A percentile compares a stretch with the other conserved stretches of the same genome.
Conservation (phyloP, 2,888 invertebrate genomes). For the Papilio demoleus region DNA sequence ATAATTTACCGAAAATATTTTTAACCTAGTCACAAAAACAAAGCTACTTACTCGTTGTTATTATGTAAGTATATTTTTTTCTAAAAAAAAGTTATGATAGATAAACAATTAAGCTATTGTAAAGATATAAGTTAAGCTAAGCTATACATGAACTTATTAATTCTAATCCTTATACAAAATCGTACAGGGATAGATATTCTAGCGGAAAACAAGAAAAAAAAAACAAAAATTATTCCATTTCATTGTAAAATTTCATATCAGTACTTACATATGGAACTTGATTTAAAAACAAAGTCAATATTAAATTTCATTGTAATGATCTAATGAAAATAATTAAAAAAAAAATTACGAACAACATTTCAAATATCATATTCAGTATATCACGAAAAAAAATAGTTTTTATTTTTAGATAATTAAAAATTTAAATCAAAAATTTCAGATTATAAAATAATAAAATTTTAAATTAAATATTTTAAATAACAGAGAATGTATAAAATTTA, state of each 20-base stretch:
- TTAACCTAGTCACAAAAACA: constrained; percentile 45
- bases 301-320: not conserved
- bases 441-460: not conserved
- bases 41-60: constrained; percentile 41
- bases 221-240: not conserved
- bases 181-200: constrained; percentile 46
- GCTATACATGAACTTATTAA: constrained; percentile 35
- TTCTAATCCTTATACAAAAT: constrained; percentile 44
- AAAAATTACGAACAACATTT: not conserved
- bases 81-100: constrained; percentile 25
- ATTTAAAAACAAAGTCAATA: constrained; percentile 26
- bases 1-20: constrained; percentile 31
- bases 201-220: constrained; percentile 18
- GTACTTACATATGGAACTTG: constrained; percentile 7
- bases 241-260: constrained; percentile 30
- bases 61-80: constrained; percentile 36
- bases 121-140: constrained; percentile 40
- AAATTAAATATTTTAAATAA: not conserved
- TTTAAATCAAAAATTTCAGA: not conserved
- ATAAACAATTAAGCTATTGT: constrained; percentile 40
- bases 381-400: not conserved
- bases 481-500: not conserved
- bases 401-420: not conserved
- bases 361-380: not conserved
- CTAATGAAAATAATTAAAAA: not conserved